Evolutionary conservation across 1,140 invertebrate genomes (phyloP).

Genomic region (Drosophila parvula): DNA sequence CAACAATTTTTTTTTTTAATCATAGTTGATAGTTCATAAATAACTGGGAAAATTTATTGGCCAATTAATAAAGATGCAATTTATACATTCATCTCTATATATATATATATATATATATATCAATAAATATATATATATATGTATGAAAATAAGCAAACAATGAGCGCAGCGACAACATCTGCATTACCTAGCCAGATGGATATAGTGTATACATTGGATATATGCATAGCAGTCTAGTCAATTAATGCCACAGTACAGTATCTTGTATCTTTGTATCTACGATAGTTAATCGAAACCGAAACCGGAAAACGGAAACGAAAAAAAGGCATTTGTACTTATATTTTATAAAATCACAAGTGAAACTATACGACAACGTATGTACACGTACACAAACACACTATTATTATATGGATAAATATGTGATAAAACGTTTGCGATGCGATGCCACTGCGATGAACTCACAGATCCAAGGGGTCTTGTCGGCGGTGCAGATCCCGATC

Average conservation of each 20-base stretch:
- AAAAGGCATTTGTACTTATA: conserved; percentile 75
- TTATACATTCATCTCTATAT: conserved; percentile 56
- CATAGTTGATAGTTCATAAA: conserved; percentile 73
- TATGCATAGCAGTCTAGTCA: conserved; percentile 64
- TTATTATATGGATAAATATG: conserved; percentile 75
- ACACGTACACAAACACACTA: conserved; percentile 23
- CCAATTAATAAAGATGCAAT: conserved; percentile 79
- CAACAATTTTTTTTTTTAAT: conserved; percentile 50
- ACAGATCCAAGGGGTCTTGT: conserved; percentile 13
- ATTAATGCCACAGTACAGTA: conserved; percentile 64
- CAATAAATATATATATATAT: conserved; percentile 19
- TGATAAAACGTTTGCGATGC: conserved; percentile 62
- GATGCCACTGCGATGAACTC: conserved; percentile 32
- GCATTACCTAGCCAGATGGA: conserved; percentile 63
- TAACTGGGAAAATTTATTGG: conserved; percentile 69
- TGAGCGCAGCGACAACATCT: conserved; percentile 35
- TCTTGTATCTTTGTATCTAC: conserved; percentile 66
- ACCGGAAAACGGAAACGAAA: neutral
- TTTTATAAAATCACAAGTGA: conserved; percentile 59
- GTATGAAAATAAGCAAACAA: conserved; percentile 1
- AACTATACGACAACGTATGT: conserved; percentile 32
- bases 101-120: conserved; percentile 24
- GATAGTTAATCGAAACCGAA: conserved; percentile 63
- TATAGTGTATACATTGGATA: conserved; percentile 30
- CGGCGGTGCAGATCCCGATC: conserved; percentile 1